phyloP scores from a whole-genome alignment of 2,888 invertebrate genomes.

The Daptonema setosum region DNA sequence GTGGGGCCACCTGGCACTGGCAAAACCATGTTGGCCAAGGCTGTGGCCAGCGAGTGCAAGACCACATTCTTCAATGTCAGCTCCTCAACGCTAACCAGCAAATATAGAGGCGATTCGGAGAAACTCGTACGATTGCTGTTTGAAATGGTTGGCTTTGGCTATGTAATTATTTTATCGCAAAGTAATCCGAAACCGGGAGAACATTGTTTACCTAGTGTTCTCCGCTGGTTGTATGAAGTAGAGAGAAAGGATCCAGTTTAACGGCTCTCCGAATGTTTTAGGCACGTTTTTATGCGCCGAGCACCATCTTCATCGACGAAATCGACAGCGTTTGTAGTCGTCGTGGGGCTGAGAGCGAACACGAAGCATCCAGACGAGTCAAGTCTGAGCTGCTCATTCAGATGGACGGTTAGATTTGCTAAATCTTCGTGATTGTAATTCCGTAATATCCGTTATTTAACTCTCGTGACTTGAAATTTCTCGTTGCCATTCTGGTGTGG shows the following conservation, averaged over 20 bases:
- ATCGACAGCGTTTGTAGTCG: conserved; percentile 89
- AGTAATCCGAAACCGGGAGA: no score
- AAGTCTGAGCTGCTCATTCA: conserved; percentile 91
- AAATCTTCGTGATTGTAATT: no score
- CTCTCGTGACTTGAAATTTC: no score
- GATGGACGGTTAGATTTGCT: conserved; percentile 57
- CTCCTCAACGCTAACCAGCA: conserved; percentile 85
- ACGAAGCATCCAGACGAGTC: conserved; percentile 83
- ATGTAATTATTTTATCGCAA: background rate
- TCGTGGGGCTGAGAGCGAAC: conserved; percentile 81
- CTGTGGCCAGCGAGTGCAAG: conserved; percentile 36
- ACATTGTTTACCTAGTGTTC: no score
- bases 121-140: conserved; percentile 84
- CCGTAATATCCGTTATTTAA: no score
- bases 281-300: conserved; percentile 91
- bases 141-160: conserved; percentile 60
- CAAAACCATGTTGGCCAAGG: conserved; percentile 36
- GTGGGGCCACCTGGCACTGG: conserved; percentile 45
- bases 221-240: no score
- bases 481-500: no score
- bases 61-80: conserved; percentile 52
- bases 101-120: conserved; percentile 95
- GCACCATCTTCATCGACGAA: conserved; percentile 95
- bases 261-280: conserved; percentile 32
- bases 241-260: no score